Percentiles rank a stretch among this genome's conserved stretches.
Evolutionary conservation across 2,888 invertebrate genomes (phyloP).

Genomic region (Drosophila algonquin): DNA sequence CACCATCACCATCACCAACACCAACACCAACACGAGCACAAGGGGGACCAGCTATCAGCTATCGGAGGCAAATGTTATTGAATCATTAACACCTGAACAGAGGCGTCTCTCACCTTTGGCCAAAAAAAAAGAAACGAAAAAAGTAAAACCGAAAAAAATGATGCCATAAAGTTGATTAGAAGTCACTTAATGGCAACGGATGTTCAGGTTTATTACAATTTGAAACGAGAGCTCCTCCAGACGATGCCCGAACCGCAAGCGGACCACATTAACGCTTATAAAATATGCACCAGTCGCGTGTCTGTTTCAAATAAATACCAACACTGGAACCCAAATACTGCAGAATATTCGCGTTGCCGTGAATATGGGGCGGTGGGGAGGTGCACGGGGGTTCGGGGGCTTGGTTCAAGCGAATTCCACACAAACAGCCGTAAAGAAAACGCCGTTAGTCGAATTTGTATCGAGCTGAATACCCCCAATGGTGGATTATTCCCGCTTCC

Average conservation of each 20-base stretch:
- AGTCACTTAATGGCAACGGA: constrained; percentile 77
- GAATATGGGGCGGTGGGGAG: constrained; percentile 4
- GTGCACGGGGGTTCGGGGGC: neutral
- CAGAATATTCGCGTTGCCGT: neutral
- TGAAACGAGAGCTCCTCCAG: constrained; percentile 65
- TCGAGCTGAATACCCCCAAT: too few species aligned
- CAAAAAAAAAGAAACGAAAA: neutral
- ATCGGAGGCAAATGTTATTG: constrained; percentile 77
- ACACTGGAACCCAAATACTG: constrained; percentile 10
- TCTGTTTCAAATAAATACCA: constrained; percentile 74
- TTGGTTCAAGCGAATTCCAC: constrained; percentile 24
- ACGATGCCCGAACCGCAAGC: constrained; percentile 9
- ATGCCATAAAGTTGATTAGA: constrained; percentile 78
- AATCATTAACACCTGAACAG: constrained; percentile 74
- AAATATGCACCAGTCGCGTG: constrained; percentile 78
- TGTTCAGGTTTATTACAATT: constrained; percentile 77
- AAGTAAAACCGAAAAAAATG: constrained; percentile 44
- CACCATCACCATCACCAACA: constrained; percentile 22
- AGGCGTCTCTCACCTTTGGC: constrained; percentile 6
- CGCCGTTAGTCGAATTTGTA: neutral
- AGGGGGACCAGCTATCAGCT: constrained; percentile 21
- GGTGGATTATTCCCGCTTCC: too few species aligned
- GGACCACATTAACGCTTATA: constrained; percentile 56
- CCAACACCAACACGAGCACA: constrained; percentile 8
- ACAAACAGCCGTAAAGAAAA: constrained; percentile 34